Conservation (phyloP, 2,797 vertebrate genomes). For the Euthynnus affinis region DNA sequence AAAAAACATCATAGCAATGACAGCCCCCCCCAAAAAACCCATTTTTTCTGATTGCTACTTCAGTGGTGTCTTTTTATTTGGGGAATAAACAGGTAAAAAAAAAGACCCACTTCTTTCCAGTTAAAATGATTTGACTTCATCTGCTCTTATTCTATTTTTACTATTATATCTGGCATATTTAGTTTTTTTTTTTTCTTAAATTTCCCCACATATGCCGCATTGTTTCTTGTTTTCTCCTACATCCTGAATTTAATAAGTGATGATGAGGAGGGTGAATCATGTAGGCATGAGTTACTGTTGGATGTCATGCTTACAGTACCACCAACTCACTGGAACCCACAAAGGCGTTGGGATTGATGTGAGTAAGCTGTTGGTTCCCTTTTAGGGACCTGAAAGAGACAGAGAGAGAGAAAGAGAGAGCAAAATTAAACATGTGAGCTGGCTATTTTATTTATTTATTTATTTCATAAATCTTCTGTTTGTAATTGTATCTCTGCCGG, state of each 20-base stretch:
- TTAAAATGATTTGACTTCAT: conserved; percentile 3
- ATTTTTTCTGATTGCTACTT: conserved; percentile 37
- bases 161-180: conserved; percentile 36
- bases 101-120: not conserved
- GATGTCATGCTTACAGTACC: conserved; percentile 85
- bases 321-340: conserved; percentile 83
- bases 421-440: conserved; percentile 33
- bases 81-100: conserved; percentile 14
- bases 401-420: conserved; percentile 19
- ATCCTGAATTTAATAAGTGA: conserved; percentile 39
- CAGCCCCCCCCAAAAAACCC: too few species aligned
- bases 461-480: conserved; percentile 20
- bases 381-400: conserved; percentile 74
- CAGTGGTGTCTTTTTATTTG: conserved; percentile 30
- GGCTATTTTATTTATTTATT: not conserved
- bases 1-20: conserved; percentile 15
- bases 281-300: conserved; percentile 54
- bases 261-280: conserved; percentile 64
- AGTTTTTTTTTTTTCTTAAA: conserved; percentile 7
- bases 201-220: conserved; percentile 20
- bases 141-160: conserved; percentile 44
- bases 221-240: conserved; percentile 41
- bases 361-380: conserved; percentile 81
- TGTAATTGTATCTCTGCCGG: conserved; percentile 42
- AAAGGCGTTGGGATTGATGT: conserved; percentile 83